Evolutionary conservation across 2,113 vertebrate genomes (phyloP), one percentile per base, ranked within the genome.

Genomic region (Nothocercus nigrocapillus): DNA sequence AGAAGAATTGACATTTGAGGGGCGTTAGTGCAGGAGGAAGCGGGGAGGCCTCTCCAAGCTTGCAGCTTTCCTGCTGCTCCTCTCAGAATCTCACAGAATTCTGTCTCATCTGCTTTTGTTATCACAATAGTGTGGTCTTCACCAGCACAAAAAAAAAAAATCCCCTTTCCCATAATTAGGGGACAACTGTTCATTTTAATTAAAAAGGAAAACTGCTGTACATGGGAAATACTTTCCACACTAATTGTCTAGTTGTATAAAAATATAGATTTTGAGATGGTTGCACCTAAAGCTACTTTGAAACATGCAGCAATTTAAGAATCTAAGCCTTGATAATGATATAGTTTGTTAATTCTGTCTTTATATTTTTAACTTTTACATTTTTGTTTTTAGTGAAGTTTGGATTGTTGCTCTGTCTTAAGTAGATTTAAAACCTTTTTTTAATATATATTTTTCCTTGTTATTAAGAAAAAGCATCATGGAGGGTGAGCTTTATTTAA

Each of bases 271-370:
- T 86, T 88, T 64, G 32, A 86, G 47, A 42, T 79, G 16, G 19
- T 68, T 72, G n/a, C 20, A 11, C 30, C 25, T 38, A 79, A 76
- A 88, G 38, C 13, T 62, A 9, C 40, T 77, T 47, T 30, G 64
- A 66, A 94, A 73, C 47, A 75, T 16, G 36, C 28, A 61, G 34
- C 16, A 83, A 91, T 22, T 69, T 70, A 82, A 63, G 76, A 64
- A 78, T 81, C 51, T 78, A 81, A 84, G 63, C 32, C 51, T 56
- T 70, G 73, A 36, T 75, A 59, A 78, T 30, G 49, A 14, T 18
- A 49, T 56, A 30, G 19, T 58, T 82, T 94, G 44, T 69, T 88
- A 28, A 68, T 34, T 72, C 78, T 78, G 64, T 51, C 19, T 89
- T 83, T 20, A 32, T 92, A 20, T 34, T 36, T 56, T 59, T 32